Evolutionary conservation across 2,888 invertebrate species (phyloP), one percentile per base, ranked within the genome.

Genomic region (Odontomyia ornata): DNA sequence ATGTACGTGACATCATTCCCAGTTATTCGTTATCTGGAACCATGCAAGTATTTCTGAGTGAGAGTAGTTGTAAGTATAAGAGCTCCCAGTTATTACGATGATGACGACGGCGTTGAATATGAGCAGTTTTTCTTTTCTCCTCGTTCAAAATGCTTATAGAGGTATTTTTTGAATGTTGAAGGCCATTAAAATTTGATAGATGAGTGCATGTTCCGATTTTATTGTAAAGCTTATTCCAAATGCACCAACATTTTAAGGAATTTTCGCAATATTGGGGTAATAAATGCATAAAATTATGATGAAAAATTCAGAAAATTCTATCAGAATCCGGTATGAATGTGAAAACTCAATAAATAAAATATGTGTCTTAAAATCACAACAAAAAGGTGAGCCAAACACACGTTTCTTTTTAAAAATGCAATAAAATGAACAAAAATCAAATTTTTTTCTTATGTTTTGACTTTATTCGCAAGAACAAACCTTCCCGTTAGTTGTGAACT

Each of bases 1-100:
- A 67, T 43, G 46, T 67, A 67, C 67, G 67, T 67, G 67, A 67
- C 67, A 67, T 67, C 67, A 67, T 67, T 36, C 27, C 67, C 25
- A 18, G 67, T 18, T 43, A 67, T 67, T 67, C 67, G 67, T 67
- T 46, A 67, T 67, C 46, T 23, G 3, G 23, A 21, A 67, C 3
- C 18, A 15, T 46, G 23, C 36, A 46, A 21, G 28, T 25, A 28
- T 11, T n/a, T 13, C 9, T 64, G n/a, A 9, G 23, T 28, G 23
- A 27, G n/a, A 30, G 2, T n/a, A 27, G 13, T 28, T 28, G 64
- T 30, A 30, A 21, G 18, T 64, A 13, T 67, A 23, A 36, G 18
- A 7, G 43, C 21, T 46, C 43, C 43, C 67, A 43, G 46, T 21
- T 67, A 43, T 18, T 60, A 60, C 60, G 60, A 21, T 15, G 52